Conservation (phyloP, 2,113 vertebrate species). For the Melanerpes aurifrons region DNA sequence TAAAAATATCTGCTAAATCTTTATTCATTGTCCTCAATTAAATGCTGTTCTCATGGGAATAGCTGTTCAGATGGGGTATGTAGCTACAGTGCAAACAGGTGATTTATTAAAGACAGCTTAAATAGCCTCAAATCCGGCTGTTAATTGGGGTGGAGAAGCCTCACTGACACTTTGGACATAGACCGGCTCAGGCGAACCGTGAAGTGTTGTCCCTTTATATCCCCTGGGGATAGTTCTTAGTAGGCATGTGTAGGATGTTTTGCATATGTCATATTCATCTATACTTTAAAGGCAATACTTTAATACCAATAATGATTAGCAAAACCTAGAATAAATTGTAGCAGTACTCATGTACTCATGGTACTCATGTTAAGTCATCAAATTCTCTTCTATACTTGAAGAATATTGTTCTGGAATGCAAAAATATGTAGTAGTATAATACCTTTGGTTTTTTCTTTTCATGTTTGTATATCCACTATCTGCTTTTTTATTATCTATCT, state of each 20-base stretch:
- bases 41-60: background rate
- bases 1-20: background rate
- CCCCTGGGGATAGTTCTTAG: background rate
- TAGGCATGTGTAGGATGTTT: background rate
- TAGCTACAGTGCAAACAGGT: background rate
- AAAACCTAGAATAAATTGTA: background rate
- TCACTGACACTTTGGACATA: background rate
- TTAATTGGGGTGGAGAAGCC: background rate
- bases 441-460: background rate
- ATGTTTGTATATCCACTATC: background rate
- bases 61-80: background rate
- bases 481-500: background rate
- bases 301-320: background rate
- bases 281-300: background rate
- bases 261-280: background rate
- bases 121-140: background rate
- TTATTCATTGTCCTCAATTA: background rate
- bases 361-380: background rate
- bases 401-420: background rate
- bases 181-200: fast-evolving
- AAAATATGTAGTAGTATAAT: background rate
- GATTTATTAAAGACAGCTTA: background rate
- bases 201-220: background rate
- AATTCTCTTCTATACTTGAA: background rate
- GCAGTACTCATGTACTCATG: no score